A percentile compares a stretch with the other conserved stretches of the same genome.
Conservation (phyloP, 2,797 vertebrate species). For the Sebastes iracundus region DNA sequence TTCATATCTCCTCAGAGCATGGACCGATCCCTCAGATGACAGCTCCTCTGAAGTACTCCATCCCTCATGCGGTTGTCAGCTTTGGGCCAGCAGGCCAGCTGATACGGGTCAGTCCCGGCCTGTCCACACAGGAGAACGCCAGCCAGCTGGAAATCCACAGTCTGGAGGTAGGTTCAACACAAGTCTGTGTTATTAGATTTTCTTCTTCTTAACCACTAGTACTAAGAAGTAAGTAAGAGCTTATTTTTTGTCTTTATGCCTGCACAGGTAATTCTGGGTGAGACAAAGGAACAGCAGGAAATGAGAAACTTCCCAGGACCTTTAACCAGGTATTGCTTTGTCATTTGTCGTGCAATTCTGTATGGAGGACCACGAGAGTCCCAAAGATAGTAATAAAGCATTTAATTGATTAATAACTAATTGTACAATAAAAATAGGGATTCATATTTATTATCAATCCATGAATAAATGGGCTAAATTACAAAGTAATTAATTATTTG, state of each 20-base stretch:
- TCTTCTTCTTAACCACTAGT: neutral
- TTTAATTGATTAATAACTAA: no score
- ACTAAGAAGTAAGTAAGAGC: neutral
- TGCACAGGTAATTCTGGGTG: constrained; percentile 84
- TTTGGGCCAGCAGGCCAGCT: constrained; percentile 91
- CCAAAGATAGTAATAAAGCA: no score
- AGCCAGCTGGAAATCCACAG: constrained; percentile 88
- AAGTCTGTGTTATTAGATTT: neutral
- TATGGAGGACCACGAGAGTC: no score
- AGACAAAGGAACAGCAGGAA: constrained; percentile 86
- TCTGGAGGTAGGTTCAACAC: constrained; percentile 83
- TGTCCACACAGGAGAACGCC: constrained; percentile 76
- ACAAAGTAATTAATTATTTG: no score
- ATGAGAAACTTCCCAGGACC: constrained; percentile 90
- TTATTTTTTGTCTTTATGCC: neutral
- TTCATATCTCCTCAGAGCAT: constrained; percentile 37
- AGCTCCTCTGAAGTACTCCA: constrained; percentile 83
- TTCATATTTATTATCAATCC: no score
- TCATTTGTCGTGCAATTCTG: neutral
- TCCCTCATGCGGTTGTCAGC: constrained; percentile 83
- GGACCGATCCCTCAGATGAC: constrained; percentile 1
- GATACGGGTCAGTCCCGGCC: constrained; percentile 79
- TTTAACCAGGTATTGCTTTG: constrained; percentile 83
- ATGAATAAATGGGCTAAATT: no score
- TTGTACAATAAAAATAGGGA: no score